Base-by-base conservation (phyloP, 2,797 vertebrate species). In the Gymnocypris eckloni region DNA sequence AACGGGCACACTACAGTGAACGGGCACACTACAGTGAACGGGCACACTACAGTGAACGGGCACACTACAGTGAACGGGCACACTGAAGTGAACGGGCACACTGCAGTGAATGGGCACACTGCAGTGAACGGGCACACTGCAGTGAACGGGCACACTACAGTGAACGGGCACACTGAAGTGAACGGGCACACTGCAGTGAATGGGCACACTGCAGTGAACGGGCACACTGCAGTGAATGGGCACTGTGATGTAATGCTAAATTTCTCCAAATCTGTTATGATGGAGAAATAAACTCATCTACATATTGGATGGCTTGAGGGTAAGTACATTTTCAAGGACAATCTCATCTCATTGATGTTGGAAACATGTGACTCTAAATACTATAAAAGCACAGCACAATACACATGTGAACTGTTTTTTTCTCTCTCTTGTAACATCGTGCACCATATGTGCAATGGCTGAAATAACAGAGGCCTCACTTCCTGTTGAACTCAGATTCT, bases 401-500 rank as follows among this genome's bases (percentile, higher is more conserved):
- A 54, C 59, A 64, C 43, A 67, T 69, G 18, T 48, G 8, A 52
- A 73, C n/a, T 12, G 6, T 22, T 20, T 20, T 1, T 25, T 39
- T 56, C 59, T 54, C 41, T 28, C 13, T 43, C 22, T 28, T 45
- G 39, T 48, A 37, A 66, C 20, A 66, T 41, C 10, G 45, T 56
- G 37, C 52, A 50, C 43, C 54, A 45, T 33, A 50, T 50, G 25
- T 22, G 6, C 66, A 22, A 16, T 81, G 18, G 6, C 45, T 56
- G 66, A 18, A 22, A 61, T 52, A 28, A 59, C 45, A 64, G 70
- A n/a, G 43, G 41, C 18, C 54, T 77, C 72, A 84, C 45, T 77
- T 77, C 72, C 71, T 66, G 71, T 66, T 66, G 20, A 76, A 66
- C 41, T 22, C 71, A 39, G 20, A 76, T 37, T 50, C 82, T 52